These are phyloP conservation scores for Empidonax alnorum DNA, from an alignment of 2,113 vertebrate genomes.

Conservation along the genomic window DNA sequence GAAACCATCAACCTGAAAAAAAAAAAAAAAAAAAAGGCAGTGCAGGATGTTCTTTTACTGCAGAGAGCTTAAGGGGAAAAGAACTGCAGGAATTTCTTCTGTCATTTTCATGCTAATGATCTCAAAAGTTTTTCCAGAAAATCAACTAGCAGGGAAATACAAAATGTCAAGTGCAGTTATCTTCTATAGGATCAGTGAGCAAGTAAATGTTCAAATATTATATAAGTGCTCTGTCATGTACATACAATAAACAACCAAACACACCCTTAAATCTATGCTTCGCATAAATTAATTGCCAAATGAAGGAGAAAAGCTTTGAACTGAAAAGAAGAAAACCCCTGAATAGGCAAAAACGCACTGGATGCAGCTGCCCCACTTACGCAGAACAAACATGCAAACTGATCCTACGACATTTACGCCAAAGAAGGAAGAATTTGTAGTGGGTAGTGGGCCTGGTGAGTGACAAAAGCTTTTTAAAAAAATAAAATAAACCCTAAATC, in stretches of 20 bases:
- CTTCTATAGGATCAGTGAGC: slow-evolving; percentile 38
- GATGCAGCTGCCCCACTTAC: not conserved
- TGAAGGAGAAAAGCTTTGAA: slow-evolving; percentile 30
- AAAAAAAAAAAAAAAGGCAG: slow-evolving; percentile 8
- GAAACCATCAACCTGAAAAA: slow-evolving; percentile 86
- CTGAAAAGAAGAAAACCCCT: not conserved
- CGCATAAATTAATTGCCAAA: not conserved
- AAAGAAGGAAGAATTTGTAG: not conserved
- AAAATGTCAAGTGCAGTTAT: slow-evolving; percentile 30
- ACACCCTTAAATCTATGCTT: not conserved
- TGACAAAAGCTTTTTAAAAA: not conserved
- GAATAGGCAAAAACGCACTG: not conserved
- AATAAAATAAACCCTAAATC: not conserved
- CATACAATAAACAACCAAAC: slow-evolving; percentile 4
- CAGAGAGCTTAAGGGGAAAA: not conserved
- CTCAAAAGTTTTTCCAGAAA: not conserved
- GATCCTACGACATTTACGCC: not conserved
- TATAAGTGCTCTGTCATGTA: not conserved
- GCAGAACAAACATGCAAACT: not conserved
- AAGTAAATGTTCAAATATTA: slow-evolving; percentile 24
- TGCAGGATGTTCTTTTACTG: not conserved
- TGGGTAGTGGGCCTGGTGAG: not conserved
- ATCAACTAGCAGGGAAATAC: not conserved
- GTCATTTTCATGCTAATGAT: not conserved
- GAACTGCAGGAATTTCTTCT: not conserved